These are phyloP conservation scores for Rhingia rostrata DNA, from an alignment of 2,888 invertebrate genomes.

Conservation along the genomic window DNA sequence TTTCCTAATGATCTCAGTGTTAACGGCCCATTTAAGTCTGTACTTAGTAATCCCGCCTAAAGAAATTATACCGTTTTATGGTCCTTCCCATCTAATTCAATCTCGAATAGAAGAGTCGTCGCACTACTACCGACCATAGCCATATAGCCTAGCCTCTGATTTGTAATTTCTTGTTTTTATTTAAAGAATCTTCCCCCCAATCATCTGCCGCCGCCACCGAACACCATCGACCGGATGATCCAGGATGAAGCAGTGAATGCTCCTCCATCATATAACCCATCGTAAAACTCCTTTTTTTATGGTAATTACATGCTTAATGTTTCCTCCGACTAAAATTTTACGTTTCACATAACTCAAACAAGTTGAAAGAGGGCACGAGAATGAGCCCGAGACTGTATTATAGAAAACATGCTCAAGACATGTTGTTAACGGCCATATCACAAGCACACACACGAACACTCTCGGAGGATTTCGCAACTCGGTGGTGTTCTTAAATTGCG, in stretches of 20 bases:
- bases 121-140: not conserved
- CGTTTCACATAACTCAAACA: slow-evolving; percentile 54
- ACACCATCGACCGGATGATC: slow-evolving; percentile 25
- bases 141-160: not conserved
- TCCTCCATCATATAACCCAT: slow-evolving; percentile 34
- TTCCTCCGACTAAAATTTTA: slow-evolving; percentile 59
- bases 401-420: slow-evolving; percentile 49
- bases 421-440: slow-evolving; percentile 52
- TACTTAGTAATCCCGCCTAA: no score
- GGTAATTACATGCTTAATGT: slow-evolving; percentile 68
- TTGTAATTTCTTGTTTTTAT: slow-evolving; percentile 1
- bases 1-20: no score
- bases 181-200: not conserved
- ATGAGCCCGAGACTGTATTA: not conserved
- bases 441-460: not conserved
- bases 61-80: not conserved
- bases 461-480: slow-evolving; percentile 34
- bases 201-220: not conserved
- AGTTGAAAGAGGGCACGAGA: slow-evolving; percentile 12
- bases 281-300: slow-evolving; percentile 61
- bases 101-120: not conserved
- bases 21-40: no score
- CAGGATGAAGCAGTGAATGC: slow-evolving; percentile 21
- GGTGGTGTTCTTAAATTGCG: slow-evolving; percentile 57
- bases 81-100: not conserved